These are phyloP conservation scores for Ptychochromis oligacanthus DNA, from an alignment of 2,113 vertebrate species.

Conservation along the genomic window DNA sequence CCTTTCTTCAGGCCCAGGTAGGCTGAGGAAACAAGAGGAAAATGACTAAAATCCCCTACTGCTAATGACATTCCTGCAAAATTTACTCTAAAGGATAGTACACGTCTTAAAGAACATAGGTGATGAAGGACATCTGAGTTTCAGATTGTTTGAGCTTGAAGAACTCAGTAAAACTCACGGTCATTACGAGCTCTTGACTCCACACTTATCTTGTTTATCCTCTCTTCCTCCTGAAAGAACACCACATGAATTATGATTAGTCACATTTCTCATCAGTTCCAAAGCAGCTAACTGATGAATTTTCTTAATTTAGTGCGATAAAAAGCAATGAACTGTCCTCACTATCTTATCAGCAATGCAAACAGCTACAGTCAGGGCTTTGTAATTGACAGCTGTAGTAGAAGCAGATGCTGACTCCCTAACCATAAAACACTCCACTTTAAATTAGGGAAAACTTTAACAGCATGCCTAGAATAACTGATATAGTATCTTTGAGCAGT, in stretches of 20 bases:
- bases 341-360: not conserved
- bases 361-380: not conserved
- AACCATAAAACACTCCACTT: not conserved
- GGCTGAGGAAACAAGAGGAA: slow-evolving; percentile 46
- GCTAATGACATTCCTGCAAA: not conserved
- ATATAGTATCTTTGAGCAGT: not conserved
- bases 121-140: not conserved
- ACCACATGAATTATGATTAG: not conserved
- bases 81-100: not conserved
- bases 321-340: not conserved
- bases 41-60: not conserved
- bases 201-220: slow-evolving; percentile 87
- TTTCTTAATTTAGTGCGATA: not conserved
- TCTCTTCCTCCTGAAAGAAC: slow-evolving; percentile 88
- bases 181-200: slow-evolving; percentile 92
- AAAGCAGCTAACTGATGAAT: not conserved
- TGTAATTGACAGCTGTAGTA: not conserved
- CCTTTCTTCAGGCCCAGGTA: slow-evolving; percentile 86
- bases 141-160: not conserved
- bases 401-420: not conserved
- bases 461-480: not conserved
- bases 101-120: not conserved
- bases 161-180: slow-evolving; percentile 84
- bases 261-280: not conserved
- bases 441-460: not conserved